Evolutionary conservation across 2,888 invertebrate genomes (phyloP), one percentile per base, ranked within the genome.

Genomic region (Drosophila multiciliata): DNA sequence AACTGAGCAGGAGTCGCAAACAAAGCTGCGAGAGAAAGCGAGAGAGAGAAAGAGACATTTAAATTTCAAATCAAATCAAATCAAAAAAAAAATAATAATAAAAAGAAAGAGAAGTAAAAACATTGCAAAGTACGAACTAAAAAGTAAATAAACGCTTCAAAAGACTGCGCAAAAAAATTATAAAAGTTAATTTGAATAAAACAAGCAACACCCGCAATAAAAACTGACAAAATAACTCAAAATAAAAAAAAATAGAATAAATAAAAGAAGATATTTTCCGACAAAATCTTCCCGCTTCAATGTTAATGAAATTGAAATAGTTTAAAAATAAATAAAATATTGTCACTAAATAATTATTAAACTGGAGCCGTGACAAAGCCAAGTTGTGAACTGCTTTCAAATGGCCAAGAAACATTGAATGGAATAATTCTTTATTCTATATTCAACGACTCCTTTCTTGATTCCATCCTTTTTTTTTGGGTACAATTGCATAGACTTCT

Each of bases 61-160:
- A 52, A 63, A 59, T 63, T 70, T 50, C 36, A 64, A 66, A 65
- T 54, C 49, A 49, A 40, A 29, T 38, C 40, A 62, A 40, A 29
- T 38, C 40, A 62, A 40, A 65, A 33, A 23, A 32, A n/a, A 65
- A 40, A 4, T 4, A 15, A 59, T n/a, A 23, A 17, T n/a, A 20
- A 58, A 4, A 29, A 36, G 7, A 15, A n/a, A 26, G 26, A 45
- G 0, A 35, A 23, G 20, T 35, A 15, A 40, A 48, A 20, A 5
- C 26, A 45, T 20, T 15, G 36, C n/a, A 1, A 57, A 32, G 55
- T 8, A 55, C 55, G 40, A 40, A 57, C 26, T 50, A 35, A 49
- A 50, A 61, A 20, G 20, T 52, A 61, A 61, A 61, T 61, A 61
- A 60, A 50, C 50, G 50, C 50, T 32, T 33, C 32, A 40, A 32